Percentiles rank a stretch among this genome's conserved stretches.
These are phyloP conservation scores for Liparis tanakae DNA, from an alignment of 2,797 vertebrate genomes.

Conservation along the genomic window DNA sequence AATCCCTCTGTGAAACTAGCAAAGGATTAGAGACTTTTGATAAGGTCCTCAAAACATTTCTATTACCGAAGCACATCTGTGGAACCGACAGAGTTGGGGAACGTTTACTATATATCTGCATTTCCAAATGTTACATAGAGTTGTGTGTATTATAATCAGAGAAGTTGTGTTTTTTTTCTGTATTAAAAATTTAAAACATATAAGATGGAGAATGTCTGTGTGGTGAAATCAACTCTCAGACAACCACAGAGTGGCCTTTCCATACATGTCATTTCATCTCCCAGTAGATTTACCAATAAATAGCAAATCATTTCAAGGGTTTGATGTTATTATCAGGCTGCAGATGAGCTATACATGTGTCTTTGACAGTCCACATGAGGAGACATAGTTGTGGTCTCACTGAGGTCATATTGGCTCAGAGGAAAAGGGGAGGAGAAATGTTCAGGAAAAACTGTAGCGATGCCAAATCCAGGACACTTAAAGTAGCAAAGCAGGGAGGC, in stretches of 20 bases:
- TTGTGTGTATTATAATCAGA: neutral
- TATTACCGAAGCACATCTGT: slow-evolving; percentile 78
- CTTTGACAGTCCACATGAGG: slow-evolving; percentile 33
- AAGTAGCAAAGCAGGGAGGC: slow-evolving; percentile 66
- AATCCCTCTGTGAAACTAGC: slow-evolving; percentile 86
- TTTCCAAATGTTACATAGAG: slow-evolving; percentile 13
- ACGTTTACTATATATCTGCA: slow-evolving; percentile 36
- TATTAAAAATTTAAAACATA: neutral
- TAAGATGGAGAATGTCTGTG: neutral
- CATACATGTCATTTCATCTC: neutral
- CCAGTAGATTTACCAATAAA: slow-evolving; percentile 14
- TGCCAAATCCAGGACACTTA: slow-evolving; percentile 77
- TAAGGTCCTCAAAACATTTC: slow-evolving; percentile 83
- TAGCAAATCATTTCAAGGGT: slow-evolving; percentile 12
- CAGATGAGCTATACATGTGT: slow-evolving; percentile 45
- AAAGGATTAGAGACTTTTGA: slow-evolving; percentile 84
- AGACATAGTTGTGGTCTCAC: slow-evolving; percentile 46
- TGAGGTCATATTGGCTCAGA: slow-evolving; percentile 67
- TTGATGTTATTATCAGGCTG: slow-evolving; percentile 32
- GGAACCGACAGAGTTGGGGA: slow-evolving; percentile 27
- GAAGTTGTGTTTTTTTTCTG: neutral
- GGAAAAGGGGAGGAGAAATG: slow-evolving; percentile 72
- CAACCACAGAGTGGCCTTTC: neutral
- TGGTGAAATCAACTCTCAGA: slow-evolving; percentile 2
- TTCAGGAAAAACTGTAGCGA: slow-evolving; percentile 57